Conservation (phyloP, 2,113 vertebrate species). For the Hippolais icterina region DNA sequence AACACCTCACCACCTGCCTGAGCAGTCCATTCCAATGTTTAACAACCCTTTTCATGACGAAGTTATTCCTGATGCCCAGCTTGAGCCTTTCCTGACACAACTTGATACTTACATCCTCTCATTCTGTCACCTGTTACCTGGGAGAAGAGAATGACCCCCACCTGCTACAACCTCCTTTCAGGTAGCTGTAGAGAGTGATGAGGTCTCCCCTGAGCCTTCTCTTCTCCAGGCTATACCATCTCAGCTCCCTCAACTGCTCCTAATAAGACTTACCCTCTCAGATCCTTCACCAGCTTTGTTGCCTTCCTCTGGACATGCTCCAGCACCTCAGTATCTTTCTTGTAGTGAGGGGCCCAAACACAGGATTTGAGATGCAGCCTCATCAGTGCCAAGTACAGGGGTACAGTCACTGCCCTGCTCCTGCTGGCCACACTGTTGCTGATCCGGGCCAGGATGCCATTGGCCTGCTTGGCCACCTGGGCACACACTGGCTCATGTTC, state of each 20-base stretch:
- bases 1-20: no score
- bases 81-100: background rate
- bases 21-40: background rate
- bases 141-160: background rate
- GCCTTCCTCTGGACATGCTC: background rate
- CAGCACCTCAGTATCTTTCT: background rate
- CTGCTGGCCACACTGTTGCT: background rate
- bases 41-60: background rate
- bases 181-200: background rate
- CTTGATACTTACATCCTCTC: background rate
- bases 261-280: background rate
- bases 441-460: background rate
- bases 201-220: background rate
- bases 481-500: background rate
- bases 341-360: background rate
- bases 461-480: background rate
- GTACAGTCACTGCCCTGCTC: background rate
- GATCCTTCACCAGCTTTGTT: background rate
- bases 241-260: background rate
- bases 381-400: background rate
- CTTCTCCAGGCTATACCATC: background rate
- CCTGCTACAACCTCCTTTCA: background rate
- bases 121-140: background rate
- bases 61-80: background rate
- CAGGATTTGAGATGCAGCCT: rapidly evolving